phyloP scores from a whole-genome alignment of 2,113 vertebrate species.

The Dissostichus mawsoni region DNA sequence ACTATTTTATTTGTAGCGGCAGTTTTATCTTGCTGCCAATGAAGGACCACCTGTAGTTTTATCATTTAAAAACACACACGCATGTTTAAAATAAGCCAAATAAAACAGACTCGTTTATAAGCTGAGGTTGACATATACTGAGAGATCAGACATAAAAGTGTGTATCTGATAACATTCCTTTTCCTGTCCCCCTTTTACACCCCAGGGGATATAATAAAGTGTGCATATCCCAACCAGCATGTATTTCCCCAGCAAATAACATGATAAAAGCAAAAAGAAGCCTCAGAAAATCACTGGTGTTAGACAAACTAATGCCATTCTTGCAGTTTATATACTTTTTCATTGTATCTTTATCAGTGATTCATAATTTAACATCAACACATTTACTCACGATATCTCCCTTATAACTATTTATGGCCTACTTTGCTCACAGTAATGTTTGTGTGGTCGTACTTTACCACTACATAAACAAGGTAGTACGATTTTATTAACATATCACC shows the following conservation, averaged over 20 bases:
- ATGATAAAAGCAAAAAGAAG: not conserved
- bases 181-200: not conserved
- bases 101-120: not conserved
- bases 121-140: not conserved
- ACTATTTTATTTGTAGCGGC: not conserved
- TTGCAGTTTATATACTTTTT: not conserved
- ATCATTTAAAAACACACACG: not conserved
- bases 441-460: too few relatives aligned
- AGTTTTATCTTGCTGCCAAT: not conserved
- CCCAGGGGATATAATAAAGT: not conserved
- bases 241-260: too few relatives aligned
- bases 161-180: not conserved
- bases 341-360: too few relatives aligned
- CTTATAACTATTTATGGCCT: not conserved
- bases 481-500: too few relatives aligned
- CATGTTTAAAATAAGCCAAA: not conserved
- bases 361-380: not conserved
- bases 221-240: not conserved
- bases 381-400: not conserved
- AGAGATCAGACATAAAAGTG: not conserved
- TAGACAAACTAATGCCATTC: not conserved
- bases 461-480: too few relatives aligned
- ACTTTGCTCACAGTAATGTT: too few relatives aligned
- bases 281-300: too few relatives aligned
- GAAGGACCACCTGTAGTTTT: constrained; percentile 3